Evolutionary conservation across 2,113 vertebrate species (phyloP), one percentile per base, ranked within the genome.

Genomic region (Catharus minimus): DNA sequence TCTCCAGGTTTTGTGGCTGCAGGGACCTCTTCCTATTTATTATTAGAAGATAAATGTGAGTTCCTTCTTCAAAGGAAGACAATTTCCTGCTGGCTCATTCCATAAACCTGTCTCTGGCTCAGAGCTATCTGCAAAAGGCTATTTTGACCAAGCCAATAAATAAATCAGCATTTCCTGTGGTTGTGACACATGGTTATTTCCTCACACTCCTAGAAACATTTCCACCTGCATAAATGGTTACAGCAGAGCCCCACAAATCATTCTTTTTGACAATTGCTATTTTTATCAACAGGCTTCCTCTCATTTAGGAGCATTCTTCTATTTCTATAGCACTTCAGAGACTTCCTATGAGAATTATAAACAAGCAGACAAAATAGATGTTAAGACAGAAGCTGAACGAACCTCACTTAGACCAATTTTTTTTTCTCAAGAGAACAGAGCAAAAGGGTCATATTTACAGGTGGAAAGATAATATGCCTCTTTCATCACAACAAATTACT

Each of bases 121-220:
- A 79, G 65, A 62, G 57, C 56, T 77, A 52, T 61, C 62, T 82
- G 78, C 74, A 85, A 83, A 92, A 95, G 44, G 18, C n/a, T 56
- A 15, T 89, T 68, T 41, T 71, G 30, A 52, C 75, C 73, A 90
- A 87, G 69, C 38, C 55, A 90, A 84, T 79, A 84, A 88, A 94
- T 78, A 92, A 90, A 93, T 86, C 68, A 93, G 86, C 58, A 92
- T 92, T 96, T 95, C 96, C 94, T 90, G 62, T 90, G 52, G n/a
- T 52, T 76, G 77, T 82, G 58, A 93, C 68, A 90, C 66, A 69
- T 1, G 0, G 75, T 44, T 67, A 89, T 74, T 96, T 92, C 93
- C 93, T 91, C 83, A 84, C 80, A 76, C 55, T 92, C 80, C 44
- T 86, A 65, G 78, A 84, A 94, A 79, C 14, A 26, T 81, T 93